These are phyloP conservation scores for Caenorhabditis brenneri DNA, from an alignment of 1,140 invertebrate genomes.

Conservation along the genomic window DNA sequence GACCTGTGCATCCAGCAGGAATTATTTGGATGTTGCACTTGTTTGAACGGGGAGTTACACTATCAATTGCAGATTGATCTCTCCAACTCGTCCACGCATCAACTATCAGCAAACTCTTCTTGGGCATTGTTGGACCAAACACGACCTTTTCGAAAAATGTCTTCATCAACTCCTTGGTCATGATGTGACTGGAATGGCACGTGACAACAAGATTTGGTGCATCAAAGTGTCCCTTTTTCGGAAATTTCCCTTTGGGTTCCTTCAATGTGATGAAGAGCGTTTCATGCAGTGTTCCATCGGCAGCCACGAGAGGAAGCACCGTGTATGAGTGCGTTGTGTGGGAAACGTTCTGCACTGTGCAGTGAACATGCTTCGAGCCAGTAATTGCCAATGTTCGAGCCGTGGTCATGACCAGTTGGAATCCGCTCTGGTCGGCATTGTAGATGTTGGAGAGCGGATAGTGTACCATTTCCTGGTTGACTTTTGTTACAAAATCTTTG, in stretches of 20 bases:
- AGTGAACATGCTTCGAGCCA: neutral
- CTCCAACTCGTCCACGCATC: too few species aligned
- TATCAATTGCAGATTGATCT: too few species aligned
- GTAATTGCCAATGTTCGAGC: neutral
- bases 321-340: neutral
- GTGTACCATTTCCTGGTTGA: neutral
- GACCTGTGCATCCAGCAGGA: too few species aligned
- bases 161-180: neutral
- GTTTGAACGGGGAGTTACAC: too few species aligned
- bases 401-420: neutral
- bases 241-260: neutral
- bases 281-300: neutral
- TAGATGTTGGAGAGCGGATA: neutral
- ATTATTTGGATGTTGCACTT: too few species aligned
- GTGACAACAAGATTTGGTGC: neutral
- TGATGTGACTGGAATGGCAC: neutral
- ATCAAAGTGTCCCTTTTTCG: neutral
- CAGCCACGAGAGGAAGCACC: neutral
- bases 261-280: neutral
- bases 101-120: too few species aligned
- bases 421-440: neutral
- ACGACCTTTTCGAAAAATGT: neutral
- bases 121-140: neutral
- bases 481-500: neutral
- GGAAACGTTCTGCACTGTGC: neutral